Evolutionary conservation across 2,888 invertebrate genomes (phyloP).

Genomic region (Hyppa rectilinea): DNA sequence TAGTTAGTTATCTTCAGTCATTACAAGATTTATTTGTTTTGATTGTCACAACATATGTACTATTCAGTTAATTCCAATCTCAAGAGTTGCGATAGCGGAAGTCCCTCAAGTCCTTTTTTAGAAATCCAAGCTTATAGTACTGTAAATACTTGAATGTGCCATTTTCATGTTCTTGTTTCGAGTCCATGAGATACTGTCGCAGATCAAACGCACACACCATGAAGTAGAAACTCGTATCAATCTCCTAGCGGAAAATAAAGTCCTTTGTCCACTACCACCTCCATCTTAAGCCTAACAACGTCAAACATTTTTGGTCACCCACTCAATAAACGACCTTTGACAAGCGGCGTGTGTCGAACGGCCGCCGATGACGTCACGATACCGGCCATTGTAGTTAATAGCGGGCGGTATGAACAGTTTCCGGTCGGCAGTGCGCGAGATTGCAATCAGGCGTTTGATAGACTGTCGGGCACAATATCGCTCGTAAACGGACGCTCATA

Average conservation of each 20-base stretch:
- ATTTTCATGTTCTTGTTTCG: background rate
- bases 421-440: constrained; percentile 63
- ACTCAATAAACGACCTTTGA: constrained; percentile 54
- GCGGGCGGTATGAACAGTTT: constrained; percentile 60
- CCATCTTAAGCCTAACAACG: constrained; percentile 26
- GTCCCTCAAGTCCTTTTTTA: too few relatives aligned
- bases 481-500: constrained; percentile 53
- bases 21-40: background rate
- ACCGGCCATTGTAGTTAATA: constrained; percentile 54
- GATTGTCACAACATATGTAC: background rate
- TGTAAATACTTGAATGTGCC: background rate
- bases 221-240: constrained; percentile 1
- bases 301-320: constrained; percentile 46
- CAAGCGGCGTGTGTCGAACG: constrained; percentile 31
- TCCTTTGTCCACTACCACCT: constrained; percentile 10
- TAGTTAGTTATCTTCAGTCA: too few relatives aligned
- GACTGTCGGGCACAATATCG: constrained; percentile 62
- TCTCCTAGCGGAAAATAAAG: constrained; percentile 23
- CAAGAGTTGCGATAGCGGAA: background rate
- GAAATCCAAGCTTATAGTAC: background rate
- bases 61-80: background rate
- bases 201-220: background rate
- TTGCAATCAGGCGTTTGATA: constrained; percentile 65
- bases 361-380: constrained; percentile 49
- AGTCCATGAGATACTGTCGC: background rate